Base-by-base conservation (phyloP, 2,888 invertebrate genomes). In the Napeogenes inachia region DNA sequence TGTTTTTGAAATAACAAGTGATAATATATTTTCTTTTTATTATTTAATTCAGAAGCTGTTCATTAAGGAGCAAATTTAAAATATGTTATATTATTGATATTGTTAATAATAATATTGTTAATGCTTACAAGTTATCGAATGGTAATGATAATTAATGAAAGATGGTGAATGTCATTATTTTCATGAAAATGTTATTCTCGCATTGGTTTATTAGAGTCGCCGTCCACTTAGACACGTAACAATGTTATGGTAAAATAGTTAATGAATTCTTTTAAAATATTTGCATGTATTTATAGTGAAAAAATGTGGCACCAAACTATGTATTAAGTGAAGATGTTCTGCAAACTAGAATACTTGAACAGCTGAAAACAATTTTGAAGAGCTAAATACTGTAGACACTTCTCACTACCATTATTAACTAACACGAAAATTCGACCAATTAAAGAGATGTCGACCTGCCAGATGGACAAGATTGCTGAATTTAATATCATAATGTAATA, bases 371-470 rank as follows among this genome's bases (percentile, higher is more conserved):
- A 21, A 42, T 59, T 62, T 55, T 60, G 57, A 50, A 62, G 62
- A 57, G 62, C 55, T 59, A 57, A 59, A 64, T 54, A 61, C 64
- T 61, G 54, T 57, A 64, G 59, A 56, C 56, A 64, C 59, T 64
- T 61, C 60, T 55, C 57, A 60, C 62, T 65, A 57, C 55, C 57
- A 59, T 62, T 62, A 65, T 62, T 62, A 65, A 65, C 62, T 62
- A 60, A 65, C 53, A 59, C 38, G 13, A 59, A 45, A 65, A 60
- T 50, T 65, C 60, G 35, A 50, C 45, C 62, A 60, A 62, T 56
- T 62, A 60, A 60, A 62, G 60, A 54, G 62, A 47, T 55, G 47
- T 47, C 59, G 59, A 55, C 57, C 60, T 53, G 33, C 45, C 57
- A 55, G 60, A 50, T 55, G 55, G 58, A 54, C 62, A 60, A 60